A percentile compares a stretch with the other conserved stretches of the same genome.
Evolutionary conservation across 2,888 invertebrate genomes (phyloP).

Genomic region (Eristalinus aeneus): DNA sequence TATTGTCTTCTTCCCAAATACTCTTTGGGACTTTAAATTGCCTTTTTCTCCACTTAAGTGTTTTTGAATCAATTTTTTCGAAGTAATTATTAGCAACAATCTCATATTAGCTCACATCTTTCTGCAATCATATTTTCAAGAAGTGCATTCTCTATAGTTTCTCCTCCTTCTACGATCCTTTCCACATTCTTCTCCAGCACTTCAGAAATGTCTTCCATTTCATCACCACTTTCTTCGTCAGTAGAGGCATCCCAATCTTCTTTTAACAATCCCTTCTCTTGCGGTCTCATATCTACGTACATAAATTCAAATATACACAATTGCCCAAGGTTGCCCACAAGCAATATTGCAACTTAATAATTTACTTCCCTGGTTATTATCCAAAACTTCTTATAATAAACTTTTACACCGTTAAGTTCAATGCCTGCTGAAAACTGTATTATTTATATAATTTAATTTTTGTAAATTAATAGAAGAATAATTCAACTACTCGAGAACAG

Average conservation of each 20-base stretch:
- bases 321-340: conserved; percentile 50
- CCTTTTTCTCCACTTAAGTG: conserved; percentile 33
- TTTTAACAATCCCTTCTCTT: conserved; percentile 19
- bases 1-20: conserved; percentile 38
- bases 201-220: not conserved
- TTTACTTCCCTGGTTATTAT: conserved; percentile 24
- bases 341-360: conserved; percentile 43
- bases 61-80: conserved; percentile 56
- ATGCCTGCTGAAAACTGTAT: conserved; percentile 21
- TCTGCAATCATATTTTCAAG: conserved; percentile 26
- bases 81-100: conserved; percentile 30
- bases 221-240: conserved; percentile 2
- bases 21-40: conserved; percentile 32
- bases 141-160: conserved; percentile 29
- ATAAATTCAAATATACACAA: conserved; percentile 5
- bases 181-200: conserved; percentile 40
- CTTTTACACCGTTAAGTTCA: conserved; percentile 5
- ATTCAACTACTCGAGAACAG: too few relatives aligned
- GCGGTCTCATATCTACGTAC: conserved; percentile 21
- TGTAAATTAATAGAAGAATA: too few relatives aligned
- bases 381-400: not conserved
- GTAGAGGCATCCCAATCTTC: conserved; percentile 3
- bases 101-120: conserved; percentile 32
- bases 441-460: not conserved
- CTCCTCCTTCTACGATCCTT: conserved; percentile 53